Base-by-base conservation (phyloP, 2,888 invertebrate species). In the Phragmatobia fuliginosa region DNA sequence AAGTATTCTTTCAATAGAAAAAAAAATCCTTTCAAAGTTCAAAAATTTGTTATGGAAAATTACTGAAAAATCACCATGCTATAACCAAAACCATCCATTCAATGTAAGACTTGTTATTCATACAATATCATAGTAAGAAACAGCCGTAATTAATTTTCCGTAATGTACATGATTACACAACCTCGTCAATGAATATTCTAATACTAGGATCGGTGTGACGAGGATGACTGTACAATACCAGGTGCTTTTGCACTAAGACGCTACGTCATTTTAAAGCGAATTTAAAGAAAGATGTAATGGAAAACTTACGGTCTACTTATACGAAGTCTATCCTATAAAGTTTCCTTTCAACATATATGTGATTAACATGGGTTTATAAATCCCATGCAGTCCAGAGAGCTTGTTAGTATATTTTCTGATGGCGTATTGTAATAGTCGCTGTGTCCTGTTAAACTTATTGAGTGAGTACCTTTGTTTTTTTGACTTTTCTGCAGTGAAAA, bases 281-380 rank as follows among this genome's bases (percentile, higher is more conserved):
- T 82, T 82, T 76, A 82, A 80, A 85, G 86, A 80, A 85, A 86
- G 77, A 78, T 83, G 68, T 78, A 68, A 83, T 86, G 89, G 89
- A 89, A 89, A 86, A 73, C 65, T 88, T 87, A 81, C 74, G 62
- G 62, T 64, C 72, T 72, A 66, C 74, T 78, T 79, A 76, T 70
- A 67, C 79, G 71, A 80, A 81, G 80, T 84, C 70, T 74, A 79
- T 75, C 73, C 70, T 78, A 68, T 82, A 88, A 87, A 83, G 80
- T 83, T 87, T 88, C 89, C 88, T 83, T 83, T 75, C 70, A 66
- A 62, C 65, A 79, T 72, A 78, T 63, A 60, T 56, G 73, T 85
- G 83, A 85, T 79, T 82, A 83, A 81, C 70, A 52, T 74, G 71
- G 76, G 78, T 77, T 81, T 85, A 85, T 79, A 86, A 84, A 68